Evolutionary conservation across 2,113 vertebrate species (phyloP).

Genomic region (Porphyrio hochstetteri): DNA sequence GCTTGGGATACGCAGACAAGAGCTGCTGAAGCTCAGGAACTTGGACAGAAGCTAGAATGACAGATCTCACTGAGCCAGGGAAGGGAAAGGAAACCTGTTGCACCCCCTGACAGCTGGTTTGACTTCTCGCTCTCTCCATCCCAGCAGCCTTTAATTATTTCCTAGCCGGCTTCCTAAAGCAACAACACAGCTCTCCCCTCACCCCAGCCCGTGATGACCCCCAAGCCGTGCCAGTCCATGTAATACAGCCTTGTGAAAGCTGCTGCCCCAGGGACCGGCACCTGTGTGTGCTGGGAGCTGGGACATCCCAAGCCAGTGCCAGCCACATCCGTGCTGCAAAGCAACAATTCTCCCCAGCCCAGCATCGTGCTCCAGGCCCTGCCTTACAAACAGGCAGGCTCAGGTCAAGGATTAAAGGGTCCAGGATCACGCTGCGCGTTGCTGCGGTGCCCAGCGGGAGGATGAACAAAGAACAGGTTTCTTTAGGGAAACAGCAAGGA

Average conservation of each 20-base stretch:
- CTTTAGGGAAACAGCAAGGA: background rate
- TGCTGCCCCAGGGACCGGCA: background rate
- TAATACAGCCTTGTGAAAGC: background rate
- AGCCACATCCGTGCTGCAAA: background rate
- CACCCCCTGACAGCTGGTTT: background rate
- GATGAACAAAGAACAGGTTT: background rate
- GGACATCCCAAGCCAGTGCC: background rate
- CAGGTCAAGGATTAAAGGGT: background rate
- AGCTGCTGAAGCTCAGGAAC: background rate
- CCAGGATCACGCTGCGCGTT: fast-evolving
- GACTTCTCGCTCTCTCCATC: background rate
- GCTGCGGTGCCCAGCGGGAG: fast-evolving
- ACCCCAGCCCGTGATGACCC: fast-evolving
- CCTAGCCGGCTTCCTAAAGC: background rate
- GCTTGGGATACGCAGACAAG: background rate
- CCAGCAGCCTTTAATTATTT: background rate
- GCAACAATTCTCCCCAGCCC: background rate
- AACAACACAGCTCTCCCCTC: background rate
- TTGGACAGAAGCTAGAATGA: background rate
- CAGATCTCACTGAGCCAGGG: background rate
- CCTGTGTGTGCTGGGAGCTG: fast-evolving
- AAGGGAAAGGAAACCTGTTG: constrained; percentile 17
- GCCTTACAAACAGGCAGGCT: background rate
- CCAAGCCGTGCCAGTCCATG: background rate
- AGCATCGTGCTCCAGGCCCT: fast-evolving